These are phyloP conservation scores for Ctenosaura bakeri DNA, from an alignment of 2,797 vertebrate genomes.

Conservation along the genomic window DNA sequence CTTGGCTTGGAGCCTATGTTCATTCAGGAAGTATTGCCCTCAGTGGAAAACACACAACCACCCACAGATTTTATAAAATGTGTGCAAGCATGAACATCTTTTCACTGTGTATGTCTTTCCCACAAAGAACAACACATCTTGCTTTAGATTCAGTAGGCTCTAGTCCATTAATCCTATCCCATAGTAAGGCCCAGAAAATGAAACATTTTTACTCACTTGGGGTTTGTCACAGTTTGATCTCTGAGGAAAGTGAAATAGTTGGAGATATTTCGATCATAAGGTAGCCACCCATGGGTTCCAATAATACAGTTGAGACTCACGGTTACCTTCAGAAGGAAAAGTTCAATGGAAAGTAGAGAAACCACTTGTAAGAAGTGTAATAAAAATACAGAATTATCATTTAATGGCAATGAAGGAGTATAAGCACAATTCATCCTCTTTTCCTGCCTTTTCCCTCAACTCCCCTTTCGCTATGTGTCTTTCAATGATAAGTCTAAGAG, in stretches of 20 bases:
- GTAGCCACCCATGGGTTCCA: slow-evolving; percentile 95
- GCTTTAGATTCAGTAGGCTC: background rate
- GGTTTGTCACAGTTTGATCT: slow-evolving; percentile 93
- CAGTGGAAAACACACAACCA: background rate
- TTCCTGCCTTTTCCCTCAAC: background rate
- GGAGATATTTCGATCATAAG: slow-evolving; percentile 96
- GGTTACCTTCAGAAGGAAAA: slow-evolving; percentile 83
- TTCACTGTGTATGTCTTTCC: background rate
- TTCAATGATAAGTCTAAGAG: background rate
- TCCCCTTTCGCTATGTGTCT: background rate
- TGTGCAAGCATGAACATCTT: background rate
- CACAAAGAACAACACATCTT: background rate
- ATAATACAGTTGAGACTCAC: slow-evolving; percentile 89
- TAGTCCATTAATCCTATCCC: background rate
- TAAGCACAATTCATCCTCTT: background rate
- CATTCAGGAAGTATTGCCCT: background rate
- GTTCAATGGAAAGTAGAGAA: slow-evolving; percentile 28
- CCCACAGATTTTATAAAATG: background rate
- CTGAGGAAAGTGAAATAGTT: slow-evolving; percentile 98
- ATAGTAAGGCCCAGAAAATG: background rate
- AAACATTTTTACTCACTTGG: slow-evolving; percentile 86
- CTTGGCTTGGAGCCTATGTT: background rate
- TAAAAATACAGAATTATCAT: background rate
- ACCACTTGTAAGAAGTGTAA: background rate
- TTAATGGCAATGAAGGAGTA: background rate